Base-by-base conservation (phyloP, 2,113 vertebrate species). In the Heloderma charlesbogerti region DNA sequence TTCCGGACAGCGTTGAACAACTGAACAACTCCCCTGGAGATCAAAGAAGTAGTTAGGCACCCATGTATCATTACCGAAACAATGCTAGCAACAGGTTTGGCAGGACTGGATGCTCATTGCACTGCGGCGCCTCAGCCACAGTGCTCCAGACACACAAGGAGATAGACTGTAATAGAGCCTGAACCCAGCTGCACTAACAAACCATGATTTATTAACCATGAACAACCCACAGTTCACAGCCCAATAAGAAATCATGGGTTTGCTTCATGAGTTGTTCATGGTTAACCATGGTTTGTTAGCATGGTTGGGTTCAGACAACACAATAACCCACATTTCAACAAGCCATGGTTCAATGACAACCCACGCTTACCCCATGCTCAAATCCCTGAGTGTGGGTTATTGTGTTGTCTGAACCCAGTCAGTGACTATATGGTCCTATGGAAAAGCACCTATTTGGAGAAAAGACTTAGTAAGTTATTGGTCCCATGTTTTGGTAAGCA, bases 1-100 rank as follows among this genome's bases (percentile, higher is more conserved):
- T 95, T 98, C 94, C 98, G 98, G 48, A 99, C 98, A 0, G 99
- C 99, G 1, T 99, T 99, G 91, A 99, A 99, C 57, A 99, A 96
- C 85, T 99, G 99, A 66, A 99, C 99, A 84, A 99, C 98, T 29
- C 99, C 99, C 92, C 99, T 99, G 93, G 0, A 8, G 63, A 15
- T 51, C 3, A 37, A 89, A 90, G 6, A 87, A 60, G 18, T 4
- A 4, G 37, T 90, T 89, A 95, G 43, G 87, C 25, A 18, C 77
- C 13, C 25, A 78, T n/a, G 12, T 89, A 1, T 43, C 66, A 90
- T 86, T 34, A 87, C 0, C 87, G 20, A 88, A 93, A 86, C 2
- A 0, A 77, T 48, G 0, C 2, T 5, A 1, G 2, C 54, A 29
- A 0, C 25, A 51, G 84, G 89, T 45, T 31, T 10, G 25, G 18